These are phyloP conservation scores for Vannuccia rotundouncinata DNA, from an alignment of 2,888 invertebrate species.

Conservation along the genomic window DNA sequence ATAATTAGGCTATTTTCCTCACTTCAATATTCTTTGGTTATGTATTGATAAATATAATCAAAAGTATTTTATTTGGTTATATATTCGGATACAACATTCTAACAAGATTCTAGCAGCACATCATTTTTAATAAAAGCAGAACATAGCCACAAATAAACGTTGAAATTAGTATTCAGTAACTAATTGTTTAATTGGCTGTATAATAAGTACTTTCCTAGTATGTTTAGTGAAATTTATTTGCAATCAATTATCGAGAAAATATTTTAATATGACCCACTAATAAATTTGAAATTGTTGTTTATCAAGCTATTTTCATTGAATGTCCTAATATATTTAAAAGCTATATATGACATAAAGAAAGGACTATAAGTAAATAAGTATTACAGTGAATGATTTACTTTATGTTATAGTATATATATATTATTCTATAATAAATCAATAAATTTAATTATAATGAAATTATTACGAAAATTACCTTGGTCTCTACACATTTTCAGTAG, in stretches of 20 bases:
- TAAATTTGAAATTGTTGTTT: not conserved
- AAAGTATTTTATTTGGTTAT: not conserved
- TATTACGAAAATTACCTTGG: too few species aligned
- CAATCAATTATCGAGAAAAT: not conserved
- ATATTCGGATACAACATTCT: too few species aligned
- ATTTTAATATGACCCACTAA: not conserved
- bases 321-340: not conserved
- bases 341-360: too few species aligned
- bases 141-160: too few species aligned
- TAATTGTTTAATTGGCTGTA: not conserved
- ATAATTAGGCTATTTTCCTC: not conserved
- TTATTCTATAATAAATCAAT: too few species aligned
- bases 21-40: not conserved
- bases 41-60: not conserved
- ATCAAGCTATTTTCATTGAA: not conserved
- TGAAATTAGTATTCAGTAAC: too few species aligned
- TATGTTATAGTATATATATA: too few species aligned
- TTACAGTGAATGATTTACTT: too few species aligned
- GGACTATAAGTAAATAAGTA: too few species aligned
- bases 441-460: too few species aligned
- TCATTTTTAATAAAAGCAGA: not conserved
- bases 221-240: not conserved
- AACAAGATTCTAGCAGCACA: not conserved
- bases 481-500: too few species aligned
- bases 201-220: not conserved